phyloP scores from a whole-genome alignment of 2,113 vertebrate genomes.

The Accipiter virgatus region DNA sequence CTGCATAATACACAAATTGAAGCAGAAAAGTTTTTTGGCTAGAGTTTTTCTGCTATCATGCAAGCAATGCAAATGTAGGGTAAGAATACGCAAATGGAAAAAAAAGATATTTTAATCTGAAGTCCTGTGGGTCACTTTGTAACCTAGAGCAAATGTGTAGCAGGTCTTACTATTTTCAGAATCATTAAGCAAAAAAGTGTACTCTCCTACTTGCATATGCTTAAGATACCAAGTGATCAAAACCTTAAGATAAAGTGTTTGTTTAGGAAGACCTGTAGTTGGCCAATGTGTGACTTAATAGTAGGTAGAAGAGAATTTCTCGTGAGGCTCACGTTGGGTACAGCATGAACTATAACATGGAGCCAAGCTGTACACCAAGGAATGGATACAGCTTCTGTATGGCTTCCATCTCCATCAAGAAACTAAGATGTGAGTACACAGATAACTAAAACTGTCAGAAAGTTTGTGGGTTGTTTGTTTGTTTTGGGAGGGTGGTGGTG shows the following conservation, averaged over 20 bases:
- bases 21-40: not conserved
- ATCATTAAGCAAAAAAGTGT: not conserved
- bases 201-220: not conserved
- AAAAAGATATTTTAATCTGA: not conserved
- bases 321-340: not conserved
- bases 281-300: not conserved
- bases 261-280: not conserved
- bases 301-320: not conserved
- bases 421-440: not conserved
- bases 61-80: not conserved
- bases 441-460: not conserved
- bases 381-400: not conserved
- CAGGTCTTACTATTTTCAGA: not conserved
- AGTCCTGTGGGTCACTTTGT: not conserved
- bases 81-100: not conserved
- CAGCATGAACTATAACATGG: not conserved
- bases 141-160: not conserved
- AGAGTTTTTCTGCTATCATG: not conserved
- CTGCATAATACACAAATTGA: not conserved
- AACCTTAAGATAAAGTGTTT: not conserved
- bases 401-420: not conserved
- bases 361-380: not conserved
- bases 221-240: not conserved
- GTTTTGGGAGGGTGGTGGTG: not conserved
- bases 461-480: not conserved